A percentile compares a stretch with the other conserved stretches of the same genome.
These are phyloP conservation scores for Remorina albescens DNA, from an alignment of 2,797 vertebrate species.

Conservation along the genomic window DNA sequence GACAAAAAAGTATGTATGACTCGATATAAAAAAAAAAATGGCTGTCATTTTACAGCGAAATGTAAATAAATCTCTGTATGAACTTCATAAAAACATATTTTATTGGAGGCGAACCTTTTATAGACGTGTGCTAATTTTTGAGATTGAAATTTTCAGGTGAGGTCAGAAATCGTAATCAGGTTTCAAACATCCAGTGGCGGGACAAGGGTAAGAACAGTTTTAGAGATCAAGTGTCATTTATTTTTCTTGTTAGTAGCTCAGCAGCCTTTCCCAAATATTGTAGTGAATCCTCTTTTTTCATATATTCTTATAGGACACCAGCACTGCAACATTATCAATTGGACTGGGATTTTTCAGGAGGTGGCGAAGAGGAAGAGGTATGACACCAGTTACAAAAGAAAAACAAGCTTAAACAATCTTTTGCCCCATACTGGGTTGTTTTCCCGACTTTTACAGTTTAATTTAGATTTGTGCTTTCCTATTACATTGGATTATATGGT, in stretches of 20 bases:
- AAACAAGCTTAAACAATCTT: too few relatives aligned
- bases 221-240: background rate
- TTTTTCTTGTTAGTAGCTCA: background rate
- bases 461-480: too few relatives aligned
- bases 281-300: background rate
- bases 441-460: too few relatives aligned
- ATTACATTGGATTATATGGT: too few relatives aligned
- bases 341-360: conserved; percentile 38
- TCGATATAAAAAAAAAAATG: background rate
- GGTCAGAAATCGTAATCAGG: conserved; percentile 48
- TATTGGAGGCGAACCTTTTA: background rate
- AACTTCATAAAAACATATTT: background rate
- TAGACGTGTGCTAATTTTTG: conserved; percentile 1
- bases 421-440: too few relatives aligned
- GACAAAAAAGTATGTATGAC: conserved; percentile 70
- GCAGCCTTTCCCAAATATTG: background rate
- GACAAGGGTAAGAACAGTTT: conserved; percentile 64
- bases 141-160: conserved; percentile 66
- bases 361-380: conserved; percentile 58
- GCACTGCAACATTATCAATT: conserved; percentile 47
- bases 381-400: background rate
- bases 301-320: conserved; percentile 62
- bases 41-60: too few relatives aligned
- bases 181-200: conserved; percentile 9
- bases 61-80: too few relatives aligned